Evolutionary conservation across 2,113 vertebrate species (phyloP), one percentile per base, ranked within the genome.

Genomic region (Chamaea fasciata): DNA sequence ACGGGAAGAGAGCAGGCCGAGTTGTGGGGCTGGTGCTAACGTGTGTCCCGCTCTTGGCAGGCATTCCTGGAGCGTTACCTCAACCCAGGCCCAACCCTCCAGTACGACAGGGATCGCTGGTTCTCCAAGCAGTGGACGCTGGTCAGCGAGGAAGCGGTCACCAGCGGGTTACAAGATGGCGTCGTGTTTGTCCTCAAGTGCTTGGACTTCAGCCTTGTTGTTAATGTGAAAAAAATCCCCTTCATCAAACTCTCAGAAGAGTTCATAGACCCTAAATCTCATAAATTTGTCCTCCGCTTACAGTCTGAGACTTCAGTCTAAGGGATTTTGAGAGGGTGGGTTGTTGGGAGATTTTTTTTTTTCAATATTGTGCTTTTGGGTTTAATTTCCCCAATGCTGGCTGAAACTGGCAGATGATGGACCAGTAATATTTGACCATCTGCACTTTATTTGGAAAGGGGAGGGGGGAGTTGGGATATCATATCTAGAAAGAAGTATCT

Each of bases 11-110:
- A 71, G 77, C 59, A n/a, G 91, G 69, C 49, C 1, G 2, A 42
- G 74, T 7, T 15, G n/a, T 5, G 26, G 39, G 69, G 33, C 55
- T 2, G 9, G 41, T 17, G 7, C 37, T 35, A 39, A 78, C 1
- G 7, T 2, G 3, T 68, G 82, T 95, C 77, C 52, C 26, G 69
- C 75, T 94, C 41, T 81, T 20, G 64, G 42, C 95, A 98, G 98
- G 98, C 98, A 69, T 98, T 98, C 85, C 97, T 98, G 44, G 98
- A 98, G 81, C 97, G 98, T 76, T 98, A 98, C 97, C 97, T 98
- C 95, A 96, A 62, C 22, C 97, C 98, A 0, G 98, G 98, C 69
- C 98, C 98, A 82, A 98, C 98, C 53, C 94, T 98, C 69, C 98
- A 98, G 69, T 98, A 98, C 2, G 97, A 97, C 94, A 97, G 87